phyloP scores from a whole-genome alignment of 2,888 invertebrate species.

The Schrankia costaestrigalis region DNA sequence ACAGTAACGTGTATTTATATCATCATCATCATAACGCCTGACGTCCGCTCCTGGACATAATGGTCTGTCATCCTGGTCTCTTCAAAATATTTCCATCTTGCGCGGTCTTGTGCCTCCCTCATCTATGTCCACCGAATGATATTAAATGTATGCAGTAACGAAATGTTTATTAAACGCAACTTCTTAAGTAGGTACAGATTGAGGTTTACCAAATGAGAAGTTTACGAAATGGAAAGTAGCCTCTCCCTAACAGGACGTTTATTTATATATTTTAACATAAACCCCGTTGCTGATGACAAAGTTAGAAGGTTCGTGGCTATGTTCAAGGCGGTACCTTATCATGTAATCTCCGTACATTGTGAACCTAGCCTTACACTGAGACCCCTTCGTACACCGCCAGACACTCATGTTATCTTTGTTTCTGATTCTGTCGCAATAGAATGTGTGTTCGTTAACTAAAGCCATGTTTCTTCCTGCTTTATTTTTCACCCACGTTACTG shows the following conservation, averaged over 20 bases:
- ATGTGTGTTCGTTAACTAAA: slow-evolving; percentile 1
- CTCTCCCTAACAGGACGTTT: too few species aligned
- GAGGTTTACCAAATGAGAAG: not conserved
- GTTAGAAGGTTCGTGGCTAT: slow-evolving; percentile 19
- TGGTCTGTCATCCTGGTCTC: too few species aligned
- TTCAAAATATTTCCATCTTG: too few species aligned
- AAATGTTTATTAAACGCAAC: too few species aligned
- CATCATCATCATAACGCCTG: too few species aligned
- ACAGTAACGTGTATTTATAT: too few species aligned
- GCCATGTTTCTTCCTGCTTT: slow-evolving; percentile 3
- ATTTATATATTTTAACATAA: slow-evolving; percentile 10
- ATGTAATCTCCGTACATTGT: not conserved
- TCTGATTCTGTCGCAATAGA: slow-evolving; percentile 4
- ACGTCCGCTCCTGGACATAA: too few species aligned
- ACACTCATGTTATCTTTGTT: slow-evolving; percentile 1
- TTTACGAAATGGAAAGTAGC: not conserved
- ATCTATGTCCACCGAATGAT: too few species aligned
- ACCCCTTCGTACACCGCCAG: slow-evolving; percentile 6
- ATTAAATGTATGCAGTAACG: too few species aligned
- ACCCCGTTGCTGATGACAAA: slow-evolving; percentile 21
- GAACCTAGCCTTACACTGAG: slow-evolving; percentile 2
- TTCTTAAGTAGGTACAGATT: not conserved
- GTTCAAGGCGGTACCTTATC: slow-evolving; percentile 7
- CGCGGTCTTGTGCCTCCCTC: too few species aligned
- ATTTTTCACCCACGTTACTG: slow-evolving; percentile 4